Evolutionary conservation across 2,797 vertebrate genomes (phyloP).

Genomic region (Rhinoraja longicauda): DNA sequence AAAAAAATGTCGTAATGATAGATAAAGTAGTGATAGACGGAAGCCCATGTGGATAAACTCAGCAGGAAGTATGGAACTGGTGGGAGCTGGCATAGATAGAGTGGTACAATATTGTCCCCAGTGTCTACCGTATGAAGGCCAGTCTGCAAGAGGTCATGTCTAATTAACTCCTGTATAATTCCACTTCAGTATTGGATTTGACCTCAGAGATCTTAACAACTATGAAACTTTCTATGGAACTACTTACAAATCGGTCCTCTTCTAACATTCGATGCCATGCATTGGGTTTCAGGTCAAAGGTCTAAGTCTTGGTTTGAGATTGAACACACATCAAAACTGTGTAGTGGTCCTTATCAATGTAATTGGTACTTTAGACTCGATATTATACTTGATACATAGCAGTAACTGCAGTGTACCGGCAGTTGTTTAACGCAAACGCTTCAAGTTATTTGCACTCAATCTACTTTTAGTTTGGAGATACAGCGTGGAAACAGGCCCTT

Average conservation of each 20-base stretch:
- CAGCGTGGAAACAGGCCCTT: too few relatives aligned
- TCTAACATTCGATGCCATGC: background rate
- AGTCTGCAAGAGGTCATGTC: background rate
- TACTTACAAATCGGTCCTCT: background rate
- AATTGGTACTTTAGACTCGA: background rate
- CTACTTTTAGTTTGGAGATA: background rate
- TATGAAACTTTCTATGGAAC: background rate
- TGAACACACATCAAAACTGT: background rate
- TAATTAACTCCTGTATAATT: background rate
- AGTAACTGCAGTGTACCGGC: background rate
- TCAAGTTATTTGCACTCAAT: slow-evolving; percentile 2
- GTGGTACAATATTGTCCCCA: too few relatives aligned
- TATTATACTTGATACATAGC: background rate
- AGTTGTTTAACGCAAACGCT: background rate
- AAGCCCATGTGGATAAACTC: background rate
- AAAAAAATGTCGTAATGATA: too few relatives aligned
- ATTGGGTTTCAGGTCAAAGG: background rate
- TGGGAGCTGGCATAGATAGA: background rate
- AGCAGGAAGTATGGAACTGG: background rate
- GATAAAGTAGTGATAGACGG: too few relatives aligned
- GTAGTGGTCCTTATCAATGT: background rate
- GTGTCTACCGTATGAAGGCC: background rate
- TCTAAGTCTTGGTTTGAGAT: background rate
- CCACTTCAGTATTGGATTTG: background rate
- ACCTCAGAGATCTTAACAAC: background rate